Conservation (phyloP, 1,140 invertebrate species). For the Philotrypesis tridentata region DNA sequence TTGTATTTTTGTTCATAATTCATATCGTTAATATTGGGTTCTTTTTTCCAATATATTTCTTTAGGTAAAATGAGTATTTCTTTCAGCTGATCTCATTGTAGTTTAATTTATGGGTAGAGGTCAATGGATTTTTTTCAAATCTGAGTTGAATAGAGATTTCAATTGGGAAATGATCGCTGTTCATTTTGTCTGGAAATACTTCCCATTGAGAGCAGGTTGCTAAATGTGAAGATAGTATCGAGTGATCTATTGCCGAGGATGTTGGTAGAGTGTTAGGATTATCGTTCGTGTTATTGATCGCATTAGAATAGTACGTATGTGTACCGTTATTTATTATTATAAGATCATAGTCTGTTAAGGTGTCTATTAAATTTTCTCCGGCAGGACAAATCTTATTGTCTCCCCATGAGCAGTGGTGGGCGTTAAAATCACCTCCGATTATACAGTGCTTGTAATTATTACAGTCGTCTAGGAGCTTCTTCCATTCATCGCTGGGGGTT, state of each 20-base stretch:
- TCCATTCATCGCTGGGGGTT: too few species aligned
- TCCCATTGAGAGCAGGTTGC: neutral
- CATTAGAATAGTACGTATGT: conserved; percentile 1
- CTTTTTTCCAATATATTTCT: too few species aligned
- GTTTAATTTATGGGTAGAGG: neutral
- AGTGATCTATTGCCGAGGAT: neutral
- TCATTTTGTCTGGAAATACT: neutral
- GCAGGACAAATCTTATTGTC: neutral
- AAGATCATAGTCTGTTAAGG: conserved; percentile 7
- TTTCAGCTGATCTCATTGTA: neutral
- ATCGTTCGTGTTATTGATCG: neutral
- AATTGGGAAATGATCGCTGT: conserved; percentile 14
- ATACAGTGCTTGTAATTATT: neutral
- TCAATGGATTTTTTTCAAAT: neutral
- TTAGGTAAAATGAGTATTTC: too few species aligned
- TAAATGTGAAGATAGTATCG: conserved; percentile 1
- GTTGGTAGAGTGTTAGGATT: neutral
- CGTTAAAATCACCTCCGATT: conserved; percentile 15
- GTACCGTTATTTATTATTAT: neutral
- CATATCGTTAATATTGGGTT: too few species aligned
- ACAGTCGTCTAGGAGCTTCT: neutral
- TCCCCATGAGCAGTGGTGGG: conserved; percentile 24
- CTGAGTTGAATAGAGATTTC: neutral
- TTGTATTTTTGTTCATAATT: too few species aligned
- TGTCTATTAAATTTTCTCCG: neutral